Conservation (phyloP, 2,888 invertebrate genomes). For the Platycnemis pennipes region DNA sequence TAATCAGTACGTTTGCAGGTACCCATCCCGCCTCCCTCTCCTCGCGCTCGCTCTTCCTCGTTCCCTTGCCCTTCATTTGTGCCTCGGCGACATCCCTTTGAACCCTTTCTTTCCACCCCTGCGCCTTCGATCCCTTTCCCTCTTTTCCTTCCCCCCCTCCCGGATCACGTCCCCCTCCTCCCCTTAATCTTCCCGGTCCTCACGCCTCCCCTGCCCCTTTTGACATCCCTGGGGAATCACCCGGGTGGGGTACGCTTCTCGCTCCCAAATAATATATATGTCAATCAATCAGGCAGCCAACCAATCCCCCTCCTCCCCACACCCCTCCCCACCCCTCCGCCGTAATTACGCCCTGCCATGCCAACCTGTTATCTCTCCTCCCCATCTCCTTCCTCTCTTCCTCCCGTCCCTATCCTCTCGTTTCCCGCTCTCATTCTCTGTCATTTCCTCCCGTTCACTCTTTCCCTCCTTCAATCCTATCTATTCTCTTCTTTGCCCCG, state of each 20-base stretch:
- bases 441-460: neutral
- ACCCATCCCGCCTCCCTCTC: too few relatives aligned
- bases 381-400: neutral
- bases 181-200: neutral
- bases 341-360: neutral
- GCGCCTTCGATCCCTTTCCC: conserved; percentile 3
- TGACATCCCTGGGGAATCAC: conserved; percentile 51
- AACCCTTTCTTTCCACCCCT: neutral
- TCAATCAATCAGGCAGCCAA: conserved; percentile 60
- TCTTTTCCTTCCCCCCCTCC: neutral
- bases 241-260: conserved; percentile 14
- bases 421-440: neutral
- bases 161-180: neutral
- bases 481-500: neutral
- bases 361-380: neutral
- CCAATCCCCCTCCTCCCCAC: neutral
- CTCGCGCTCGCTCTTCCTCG: neutral
- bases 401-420: neutral
- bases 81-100: neutral
- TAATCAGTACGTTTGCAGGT: too few relatives aligned
- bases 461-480: neutral
- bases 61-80: neutral
- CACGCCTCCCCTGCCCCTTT: neutral
- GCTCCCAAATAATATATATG: conserved; percentile 64
- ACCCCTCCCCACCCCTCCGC: neutral